Evolutionary conservation across 1,140 invertebrate species (phyloP).

Genomic region (Anastatus disparis): DNA sequence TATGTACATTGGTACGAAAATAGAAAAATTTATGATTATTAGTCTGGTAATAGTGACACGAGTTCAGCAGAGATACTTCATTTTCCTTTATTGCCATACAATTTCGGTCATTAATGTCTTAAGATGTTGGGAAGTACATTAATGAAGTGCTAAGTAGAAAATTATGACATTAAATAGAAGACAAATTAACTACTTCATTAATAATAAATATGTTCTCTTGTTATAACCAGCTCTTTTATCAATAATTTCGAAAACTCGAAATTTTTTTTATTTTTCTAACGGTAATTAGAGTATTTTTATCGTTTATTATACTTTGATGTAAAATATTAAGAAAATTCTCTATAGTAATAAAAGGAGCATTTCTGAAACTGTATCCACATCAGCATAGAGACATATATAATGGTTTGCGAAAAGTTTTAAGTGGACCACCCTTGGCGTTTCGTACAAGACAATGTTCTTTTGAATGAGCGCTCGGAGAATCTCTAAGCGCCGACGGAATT

Average conservation of each 20-base stretch:
- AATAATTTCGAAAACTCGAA: no score
- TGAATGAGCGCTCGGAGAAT: background rate
- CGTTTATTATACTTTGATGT: no score
- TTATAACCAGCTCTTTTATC: no score
- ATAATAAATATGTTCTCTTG: no score
- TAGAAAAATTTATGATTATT: constrained; percentile 21
- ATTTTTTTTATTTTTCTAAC: no score
- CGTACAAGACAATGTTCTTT: constrained; percentile 12
- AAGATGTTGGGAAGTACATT: background rate
- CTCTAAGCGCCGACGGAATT: constrained; percentile 14
- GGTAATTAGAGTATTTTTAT: no score
- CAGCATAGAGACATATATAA: no score
- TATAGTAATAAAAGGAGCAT: no score
- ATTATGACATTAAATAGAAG: background rate
- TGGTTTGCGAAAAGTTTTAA: constrained; percentile 7
- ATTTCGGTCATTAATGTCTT: background rate
- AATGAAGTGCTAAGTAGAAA: background rate
- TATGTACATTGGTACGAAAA: background rate
- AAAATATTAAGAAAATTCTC: no score
- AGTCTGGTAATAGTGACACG: background rate
- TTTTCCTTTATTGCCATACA: background rate
- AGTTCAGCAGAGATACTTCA: background rate
- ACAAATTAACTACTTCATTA: no score
- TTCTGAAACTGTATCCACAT: no score
- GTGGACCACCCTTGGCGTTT: constrained; percentile 13